phyloP scores from a whole-genome alignment of 2,888 invertebrate genomes.

The Plagiodera versicolora region DNA sequence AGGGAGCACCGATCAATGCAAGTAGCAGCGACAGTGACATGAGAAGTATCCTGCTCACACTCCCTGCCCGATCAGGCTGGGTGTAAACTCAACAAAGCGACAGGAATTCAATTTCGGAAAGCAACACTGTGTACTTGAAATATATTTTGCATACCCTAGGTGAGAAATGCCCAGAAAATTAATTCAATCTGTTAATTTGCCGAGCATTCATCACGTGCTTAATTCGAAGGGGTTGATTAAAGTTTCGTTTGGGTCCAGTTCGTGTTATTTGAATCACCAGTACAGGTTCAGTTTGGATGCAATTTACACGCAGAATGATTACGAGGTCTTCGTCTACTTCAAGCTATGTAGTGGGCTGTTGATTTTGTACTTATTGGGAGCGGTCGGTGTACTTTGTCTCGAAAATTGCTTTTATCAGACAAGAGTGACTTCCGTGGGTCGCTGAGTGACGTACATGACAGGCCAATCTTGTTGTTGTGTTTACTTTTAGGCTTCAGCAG shows the following conservation, averaged over 20 bases:
- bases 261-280: background rate
- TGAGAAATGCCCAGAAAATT: constrained; percentile 6
- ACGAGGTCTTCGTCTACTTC: background rate
- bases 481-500: too few relatives aligned
- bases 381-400: background rate
- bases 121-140: constrained; percentile 1
- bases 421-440: too few relatives aligned
- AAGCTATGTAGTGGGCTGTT: background rate
- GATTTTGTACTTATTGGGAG: background rate
- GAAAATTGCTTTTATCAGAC: background rate
- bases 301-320: background rate
- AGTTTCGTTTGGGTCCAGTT: constrained; percentile 2
- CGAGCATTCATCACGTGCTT: constrained; percentile 1
- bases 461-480: too few relatives aligned
- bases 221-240: constrained; percentile 7
- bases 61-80: too few relatives aligned
- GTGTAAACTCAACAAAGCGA: background rate
- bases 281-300: background rate
- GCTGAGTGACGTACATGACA: too few relatives aligned
- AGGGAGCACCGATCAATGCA: too few relatives aligned
- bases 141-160: constrained; percentile 7
- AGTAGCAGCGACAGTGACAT: too few relatives aligned
- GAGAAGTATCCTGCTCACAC: too few relatives aligned
- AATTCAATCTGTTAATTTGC: constrained; percentile 13
- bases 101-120: constrained; percentile 1